Evolutionary conservation across 2,888 invertebrate species (phyloP).

Genomic region (Saturnia pavonia): DNA sequence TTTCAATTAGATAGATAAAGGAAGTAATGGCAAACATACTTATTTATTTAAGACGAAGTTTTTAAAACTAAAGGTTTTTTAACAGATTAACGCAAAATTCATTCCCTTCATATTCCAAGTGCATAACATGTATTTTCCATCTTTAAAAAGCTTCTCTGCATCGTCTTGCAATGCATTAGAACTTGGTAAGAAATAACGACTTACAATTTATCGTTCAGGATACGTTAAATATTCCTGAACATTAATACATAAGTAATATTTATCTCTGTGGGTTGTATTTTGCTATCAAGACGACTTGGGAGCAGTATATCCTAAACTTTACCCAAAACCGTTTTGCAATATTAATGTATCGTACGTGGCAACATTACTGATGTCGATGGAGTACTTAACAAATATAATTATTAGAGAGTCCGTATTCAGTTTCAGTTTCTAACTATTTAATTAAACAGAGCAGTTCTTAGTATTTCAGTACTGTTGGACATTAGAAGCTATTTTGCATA

Average conservation of each 20-base stretch:
- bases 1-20: too few relatives aligned
- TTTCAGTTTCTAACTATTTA: not conserved
- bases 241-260: slow-evolving; percentile 28
- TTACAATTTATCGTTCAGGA: slow-evolving; percentile 4
- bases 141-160: not conserved
- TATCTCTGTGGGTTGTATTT: slow-evolving; percentile 40
- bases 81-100: not conserved
- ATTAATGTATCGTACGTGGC: slow-evolving; percentile 74
- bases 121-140: not conserved
- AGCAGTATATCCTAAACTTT: slow-evolving; percentile 70
- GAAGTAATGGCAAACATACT: too few relatives aligned
- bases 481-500: not conserved
- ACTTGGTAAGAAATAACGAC: not conserved
- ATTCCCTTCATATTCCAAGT: not conserved
- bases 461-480: not conserved
- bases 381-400: slow-evolving; percentile 39
- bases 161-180: not conserved
- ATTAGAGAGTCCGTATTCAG: slow-evolving; percentile 18
- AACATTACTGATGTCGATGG: slow-evolving; percentile 59
- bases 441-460: not conserved
- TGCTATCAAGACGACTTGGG: slow-evolving; percentile 43
- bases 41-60: too few relatives aligned
- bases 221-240: slow-evolving; percentile 28
- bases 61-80: not conserved
- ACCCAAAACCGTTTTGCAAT: slow-evolving; percentile 70